These are phyloP conservation scores for Cantharis flavilabris DNA, from an alignment of 2,888 invertebrate genomes.

Conservation along the genomic window DNA sequence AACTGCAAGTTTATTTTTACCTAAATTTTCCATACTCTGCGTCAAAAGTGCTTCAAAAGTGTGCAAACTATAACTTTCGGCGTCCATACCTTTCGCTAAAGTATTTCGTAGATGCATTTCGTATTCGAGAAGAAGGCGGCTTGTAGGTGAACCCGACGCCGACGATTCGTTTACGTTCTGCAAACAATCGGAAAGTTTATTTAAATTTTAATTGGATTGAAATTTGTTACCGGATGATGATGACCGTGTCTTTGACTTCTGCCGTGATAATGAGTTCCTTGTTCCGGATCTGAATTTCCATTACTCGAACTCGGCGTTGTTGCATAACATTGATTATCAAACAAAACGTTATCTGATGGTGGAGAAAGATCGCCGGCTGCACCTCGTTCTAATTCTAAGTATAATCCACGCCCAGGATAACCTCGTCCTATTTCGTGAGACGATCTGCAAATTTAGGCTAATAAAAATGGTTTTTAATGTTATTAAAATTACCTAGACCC, in stretches of 20 bases:
- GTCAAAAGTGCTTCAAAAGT: slow-evolving; percentile 91
- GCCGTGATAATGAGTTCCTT: slow-evolving; percentile 65
- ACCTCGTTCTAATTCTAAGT: slow-evolving; percentile 78
- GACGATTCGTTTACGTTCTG: slow-evolving; percentile 71
- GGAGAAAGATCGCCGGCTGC: slow-evolving; percentile 71
- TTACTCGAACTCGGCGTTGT: slow-evolving; percentile 93
- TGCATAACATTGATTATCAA: slow-evolving; percentile 94
- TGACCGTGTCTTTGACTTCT: slow-evolving; percentile 65
- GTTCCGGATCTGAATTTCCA: slow-evolving; percentile 87
- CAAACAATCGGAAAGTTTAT: neutral
- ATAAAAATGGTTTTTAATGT: neutral
- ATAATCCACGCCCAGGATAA: slow-evolving; percentile 74
- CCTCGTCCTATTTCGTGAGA: slow-evolving; percentile 75
- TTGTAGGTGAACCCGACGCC: slow-evolving; percentile 82
- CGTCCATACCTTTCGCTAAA: slow-evolving; percentile 92
- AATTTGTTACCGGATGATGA: slow-evolving; percentile 63
- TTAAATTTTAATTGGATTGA: slow-evolving; percentile 7
- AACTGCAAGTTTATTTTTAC: slow-evolving; percentile 55
- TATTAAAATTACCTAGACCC: slow-evolving; percentile 60
- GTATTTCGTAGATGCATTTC: slow-evolving; percentile 94
- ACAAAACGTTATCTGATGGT: slow-evolving; percentile 91
- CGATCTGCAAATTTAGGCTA: slow-evolving; percentile 56
- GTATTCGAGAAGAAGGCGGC: slow-evolving; percentile 84
- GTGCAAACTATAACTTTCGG: slow-evolving; percentile 91
- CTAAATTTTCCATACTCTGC: slow-evolving; percentile 95